Evolutionary conservation across 2,888 invertebrate species (phyloP).

Genomic region (Pantelozetes paolii): DNA sequence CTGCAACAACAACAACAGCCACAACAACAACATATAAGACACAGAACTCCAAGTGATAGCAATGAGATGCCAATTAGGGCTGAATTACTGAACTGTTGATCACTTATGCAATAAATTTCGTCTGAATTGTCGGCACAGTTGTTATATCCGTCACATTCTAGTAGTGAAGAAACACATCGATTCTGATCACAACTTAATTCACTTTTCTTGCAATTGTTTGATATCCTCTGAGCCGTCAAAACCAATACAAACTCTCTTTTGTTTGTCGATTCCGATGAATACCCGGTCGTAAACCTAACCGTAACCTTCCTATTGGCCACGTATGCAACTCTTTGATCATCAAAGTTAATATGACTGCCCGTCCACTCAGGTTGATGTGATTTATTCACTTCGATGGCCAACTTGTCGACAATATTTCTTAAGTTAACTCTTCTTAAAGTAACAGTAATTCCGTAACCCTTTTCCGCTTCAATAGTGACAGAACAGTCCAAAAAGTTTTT

Average conservation of each 20-base stretch:
- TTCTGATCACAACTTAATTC: constrained; percentile 35
- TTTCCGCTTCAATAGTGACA: neutral
- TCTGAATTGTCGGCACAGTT: constrained; percentile 34
- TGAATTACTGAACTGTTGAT: constrained; percentile 23
- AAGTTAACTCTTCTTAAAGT: constrained; percentile 22
- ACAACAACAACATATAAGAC: constrained; percentile 37
- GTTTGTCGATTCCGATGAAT: constrained; percentile 29
- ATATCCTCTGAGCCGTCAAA: constrained; percentile 26
- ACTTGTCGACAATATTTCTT: constrained; percentile 14
- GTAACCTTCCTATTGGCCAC: constrained; percentile 25
- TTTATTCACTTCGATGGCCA: constrained; percentile 23
- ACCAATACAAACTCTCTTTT: constrained; percentile 15
- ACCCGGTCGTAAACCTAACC: constrained; percentile 26
- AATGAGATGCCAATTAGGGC: neutral
- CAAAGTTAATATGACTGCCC: neutral
- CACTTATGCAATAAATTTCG: constrained; percentile 26
- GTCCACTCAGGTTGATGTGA: constrained; percentile 28
- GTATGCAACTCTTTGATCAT: constrained; percentile 22
- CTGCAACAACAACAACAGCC: neutral
- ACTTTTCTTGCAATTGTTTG: constrained; percentile 18
- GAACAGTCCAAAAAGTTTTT: constrained; percentile 32
- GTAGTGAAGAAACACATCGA: constrained; percentile 27
- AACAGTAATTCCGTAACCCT: constrained; percentile 32
- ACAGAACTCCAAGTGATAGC: neutral
- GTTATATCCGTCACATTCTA: constrained; percentile 33